Evolutionary conservation across 2,113 vertebrate genomes (phyloP).

Genomic region (Euleptes europaea): DNA sequence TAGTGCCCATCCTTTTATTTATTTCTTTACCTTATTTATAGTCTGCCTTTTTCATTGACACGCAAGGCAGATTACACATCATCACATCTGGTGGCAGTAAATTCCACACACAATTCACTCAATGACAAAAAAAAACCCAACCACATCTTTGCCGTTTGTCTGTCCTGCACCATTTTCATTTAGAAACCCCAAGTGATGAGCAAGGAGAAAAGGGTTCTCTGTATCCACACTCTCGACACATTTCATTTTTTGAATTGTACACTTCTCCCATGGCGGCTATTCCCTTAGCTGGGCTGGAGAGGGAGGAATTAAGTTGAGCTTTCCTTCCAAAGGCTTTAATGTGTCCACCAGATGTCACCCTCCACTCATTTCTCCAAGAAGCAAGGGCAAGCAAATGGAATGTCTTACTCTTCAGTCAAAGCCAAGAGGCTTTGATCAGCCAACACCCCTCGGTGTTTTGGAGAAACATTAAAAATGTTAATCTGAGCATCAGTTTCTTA

Average conservation of each 20-base stretch:
- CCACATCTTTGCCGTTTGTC: background rate
- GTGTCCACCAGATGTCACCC: conserved; percentile 64
- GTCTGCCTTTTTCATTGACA: too few species aligned
- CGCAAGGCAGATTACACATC: too few species aligned
- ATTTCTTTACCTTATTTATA: too few species aligned
- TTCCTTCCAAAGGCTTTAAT: background rate
- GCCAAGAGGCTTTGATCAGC: background rate
- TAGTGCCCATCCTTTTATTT: too few species aligned
- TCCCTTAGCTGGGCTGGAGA: background rate
- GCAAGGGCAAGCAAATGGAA: background rate
- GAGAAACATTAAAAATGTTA: conserved; percentile 28
- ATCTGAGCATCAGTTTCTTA: conserved; percentile 13
- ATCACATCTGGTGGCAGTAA: too few species aligned
- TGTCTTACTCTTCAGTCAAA: background rate
- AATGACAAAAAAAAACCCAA: too few species aligned
- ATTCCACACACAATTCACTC: too few species aligned
- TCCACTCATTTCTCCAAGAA: conserved; percentile 13
- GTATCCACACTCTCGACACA: background rate
- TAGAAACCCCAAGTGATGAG: background rate
- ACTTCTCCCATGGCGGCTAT: too few species aligned
- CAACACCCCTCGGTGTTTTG: background rate
- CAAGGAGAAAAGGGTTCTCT: background rate
- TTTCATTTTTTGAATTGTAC: background rate
- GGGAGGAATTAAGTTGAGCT: background rate
- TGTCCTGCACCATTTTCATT: background rate